Conservation (phyloP, 2,113 vertebrate genomes). For the Lepus timidus region DNA sequence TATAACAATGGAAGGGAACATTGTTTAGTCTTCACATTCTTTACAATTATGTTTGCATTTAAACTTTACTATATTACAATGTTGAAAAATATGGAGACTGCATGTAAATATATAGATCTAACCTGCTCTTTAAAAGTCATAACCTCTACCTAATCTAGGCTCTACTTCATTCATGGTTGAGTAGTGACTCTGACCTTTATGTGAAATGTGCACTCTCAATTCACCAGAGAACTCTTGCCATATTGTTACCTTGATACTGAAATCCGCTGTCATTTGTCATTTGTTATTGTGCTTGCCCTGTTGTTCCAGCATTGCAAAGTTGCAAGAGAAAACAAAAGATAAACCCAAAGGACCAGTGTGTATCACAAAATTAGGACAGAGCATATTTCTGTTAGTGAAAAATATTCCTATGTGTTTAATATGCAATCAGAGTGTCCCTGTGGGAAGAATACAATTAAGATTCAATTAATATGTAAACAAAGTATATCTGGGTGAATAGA, state of each 20-base stretch:
- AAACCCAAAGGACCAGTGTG: slow-evolving; percentile 26
- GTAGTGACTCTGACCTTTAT: not conserved
- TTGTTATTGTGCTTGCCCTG: not conserved
- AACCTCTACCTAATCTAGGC: not conserved
- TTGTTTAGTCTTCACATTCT: not conserved
- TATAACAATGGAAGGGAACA: not conserved
- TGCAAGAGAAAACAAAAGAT: slow-evolving; percentile 51
- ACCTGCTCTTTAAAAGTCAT: not conserved
- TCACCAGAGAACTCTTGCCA: not conserved
- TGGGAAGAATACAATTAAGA: slow-evolving; percentile 75
- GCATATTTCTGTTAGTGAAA: slow-evolving; percentile 65
- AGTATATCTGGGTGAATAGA: slow-evolving; percentile 46
- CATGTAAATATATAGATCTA: not conserved
- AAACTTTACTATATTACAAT: not conserved
- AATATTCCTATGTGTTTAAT: slow-evolving; percentile 68
- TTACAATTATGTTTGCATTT: not conserved
- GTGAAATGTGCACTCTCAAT: not conserved
- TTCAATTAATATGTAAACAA: slow-evolving; percentile 69
- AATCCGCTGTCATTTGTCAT: not conserved
- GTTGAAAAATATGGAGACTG: not conserved
- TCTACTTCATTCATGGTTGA: not conserved
- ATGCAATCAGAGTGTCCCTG: slow-evolving; percentile 49
- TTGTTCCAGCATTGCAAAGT: slow-evolving; percentile 34
- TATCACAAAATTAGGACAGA: slow-evolving; percentile 64
- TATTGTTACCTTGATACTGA: not conserved